phyloP scores from a whole-genome alignment of 1,140 invertebrate genomes.

The Anoplolepis gracilipes region DNA sequence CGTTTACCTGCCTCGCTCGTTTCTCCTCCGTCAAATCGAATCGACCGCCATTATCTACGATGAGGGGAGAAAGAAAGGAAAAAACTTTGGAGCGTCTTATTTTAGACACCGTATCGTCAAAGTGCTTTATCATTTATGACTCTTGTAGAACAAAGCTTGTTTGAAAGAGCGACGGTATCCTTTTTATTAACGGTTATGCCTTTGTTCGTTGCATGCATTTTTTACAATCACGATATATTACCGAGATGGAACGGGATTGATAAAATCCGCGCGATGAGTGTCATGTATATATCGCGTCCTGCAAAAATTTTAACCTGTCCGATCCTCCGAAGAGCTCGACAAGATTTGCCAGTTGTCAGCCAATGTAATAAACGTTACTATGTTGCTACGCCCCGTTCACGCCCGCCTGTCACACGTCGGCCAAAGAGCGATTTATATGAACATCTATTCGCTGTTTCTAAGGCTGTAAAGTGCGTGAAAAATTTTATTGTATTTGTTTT shows the following conservation, averaged over 20 bases:
- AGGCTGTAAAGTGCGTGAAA: neutral
- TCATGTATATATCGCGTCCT: neutral
- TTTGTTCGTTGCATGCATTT: conserved; percentile 8
- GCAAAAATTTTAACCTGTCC: conserved; percentile 11
- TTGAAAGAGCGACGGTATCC: neutral
- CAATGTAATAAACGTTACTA: conserved; percentile 84
- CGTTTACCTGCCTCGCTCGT: conserved; percentile 46
- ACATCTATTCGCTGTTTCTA: conserved; percentile 70
- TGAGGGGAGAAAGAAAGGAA: neutral
- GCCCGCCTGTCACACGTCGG: conserved; percentile 81
- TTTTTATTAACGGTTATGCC: neutral
- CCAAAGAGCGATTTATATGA: conserved; percentile 68
- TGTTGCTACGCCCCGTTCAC: conserved; percentile 80
- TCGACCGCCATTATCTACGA: conserved; percentile 13
- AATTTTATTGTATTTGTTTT: conserved; percentile 9
- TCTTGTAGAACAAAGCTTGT: neutral
- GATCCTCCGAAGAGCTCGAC: conserved; percentile 31
- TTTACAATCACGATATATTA: neutral
- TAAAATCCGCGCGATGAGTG: neutral
- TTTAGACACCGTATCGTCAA: neutral
- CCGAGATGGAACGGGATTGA: conserved; percentile 24
- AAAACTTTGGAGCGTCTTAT: neutral
- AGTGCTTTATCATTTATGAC: neutral
- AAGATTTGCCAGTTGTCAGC: conserved; percentile 61
- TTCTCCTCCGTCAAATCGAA: conserved; percentile 54